These are phyloP conservation scores for Poeciliopsis gracilis DNA, from an alignment of 2,797 vertebrate species.

Conservation along the genomic window DNA sequence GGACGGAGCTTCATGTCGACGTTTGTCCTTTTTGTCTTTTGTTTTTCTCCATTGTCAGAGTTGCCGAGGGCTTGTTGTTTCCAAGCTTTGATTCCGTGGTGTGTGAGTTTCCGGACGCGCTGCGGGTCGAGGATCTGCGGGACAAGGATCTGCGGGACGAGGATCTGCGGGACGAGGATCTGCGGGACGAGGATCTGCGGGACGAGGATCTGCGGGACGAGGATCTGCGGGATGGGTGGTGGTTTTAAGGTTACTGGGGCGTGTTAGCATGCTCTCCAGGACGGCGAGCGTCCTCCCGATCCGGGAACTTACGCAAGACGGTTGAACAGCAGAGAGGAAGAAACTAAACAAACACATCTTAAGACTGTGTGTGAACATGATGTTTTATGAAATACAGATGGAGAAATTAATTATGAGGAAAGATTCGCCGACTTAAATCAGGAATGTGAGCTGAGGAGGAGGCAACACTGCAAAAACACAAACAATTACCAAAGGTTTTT, in stretches of 20 bases:
- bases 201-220: neutral
- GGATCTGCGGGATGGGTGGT: constrained; percentile 6
- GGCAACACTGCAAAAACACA: neutral
- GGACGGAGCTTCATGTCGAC: constrained; percentile 35
- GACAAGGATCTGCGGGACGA: no score
- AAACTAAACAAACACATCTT: constrained; percentile 54
- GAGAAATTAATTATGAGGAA: constrained; percentile 48
- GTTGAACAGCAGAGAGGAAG: constrained; percentile 58
- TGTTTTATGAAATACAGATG: constrained; percentile 64
- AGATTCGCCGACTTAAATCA: constrained; percentile 24
- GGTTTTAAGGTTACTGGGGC: constrained; percentile 55
- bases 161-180: neutral
- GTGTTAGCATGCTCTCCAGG: constrained; percentile 55
- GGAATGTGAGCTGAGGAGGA: constrained; percentile 32
- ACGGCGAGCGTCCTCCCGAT: constrained; percentile 58
- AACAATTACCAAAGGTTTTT: no score
- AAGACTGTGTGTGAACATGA: constrained; percentile 44
- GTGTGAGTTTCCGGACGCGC: constrained; percentile 48
- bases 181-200: neutral
- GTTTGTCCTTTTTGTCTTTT: constrained; percentile 46
- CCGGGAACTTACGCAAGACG: constrained; percentile 61
- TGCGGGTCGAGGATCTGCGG: constrained; percentile 8
- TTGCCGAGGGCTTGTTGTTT: constrained; percentile 32
- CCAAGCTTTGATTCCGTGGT: constrained; percentile 50
- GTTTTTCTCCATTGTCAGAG: constrained; percentile 36